phyloP scores from a whole-genome alignment of 2,888 invertebrate species.

The Phlogophora meticulosa region DNA sequence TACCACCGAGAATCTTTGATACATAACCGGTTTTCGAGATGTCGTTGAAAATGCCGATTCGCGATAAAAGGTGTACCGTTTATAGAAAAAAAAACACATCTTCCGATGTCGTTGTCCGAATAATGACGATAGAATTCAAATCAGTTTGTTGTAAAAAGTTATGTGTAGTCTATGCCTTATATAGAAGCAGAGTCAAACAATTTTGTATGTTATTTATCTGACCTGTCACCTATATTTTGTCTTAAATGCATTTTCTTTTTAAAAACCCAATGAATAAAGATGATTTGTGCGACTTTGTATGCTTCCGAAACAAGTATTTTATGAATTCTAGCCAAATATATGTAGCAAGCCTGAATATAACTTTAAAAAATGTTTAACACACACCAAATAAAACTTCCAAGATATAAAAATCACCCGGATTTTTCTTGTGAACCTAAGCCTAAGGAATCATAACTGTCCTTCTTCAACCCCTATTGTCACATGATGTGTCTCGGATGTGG shows the following conservation, averaged over 20 bases:
- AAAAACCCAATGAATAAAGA: conserved; percentile 3
- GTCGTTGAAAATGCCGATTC: conserved; percentile 69
- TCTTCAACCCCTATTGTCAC: no score
- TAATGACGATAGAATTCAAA: conserved; percentile 76
- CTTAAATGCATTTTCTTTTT: conserved; percentile 30
- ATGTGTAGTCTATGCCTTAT: conserved; percentile 39
- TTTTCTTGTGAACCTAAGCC: no score
- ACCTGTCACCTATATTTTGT: conserved; percentile 40
- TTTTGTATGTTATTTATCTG: conserved; percentile 54
- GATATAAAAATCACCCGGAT: no score
- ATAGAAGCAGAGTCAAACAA: conserved; percentile 28
- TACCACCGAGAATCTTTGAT: conserved; percentile 53
- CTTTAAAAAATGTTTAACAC: background rate
- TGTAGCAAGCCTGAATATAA: background rate
- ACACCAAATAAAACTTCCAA: no score
- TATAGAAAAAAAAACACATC: conserved; percentile 66
- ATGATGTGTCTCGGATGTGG: no score
- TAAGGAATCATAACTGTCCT: no score
- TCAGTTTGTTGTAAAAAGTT: conserved; percentile 58
- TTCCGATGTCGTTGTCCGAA: conserved; percentile 79
- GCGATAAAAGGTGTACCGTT: conserved; percentile 69
- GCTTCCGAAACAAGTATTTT: background rate
- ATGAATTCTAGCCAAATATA: background rate
- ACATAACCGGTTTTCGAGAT: conserved; percentile 60
- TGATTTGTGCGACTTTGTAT: conserved; percentile 8